Conservation (phyloP, 1,140 invertebrate species). For the Euwallacea fornicatus region DNA sequence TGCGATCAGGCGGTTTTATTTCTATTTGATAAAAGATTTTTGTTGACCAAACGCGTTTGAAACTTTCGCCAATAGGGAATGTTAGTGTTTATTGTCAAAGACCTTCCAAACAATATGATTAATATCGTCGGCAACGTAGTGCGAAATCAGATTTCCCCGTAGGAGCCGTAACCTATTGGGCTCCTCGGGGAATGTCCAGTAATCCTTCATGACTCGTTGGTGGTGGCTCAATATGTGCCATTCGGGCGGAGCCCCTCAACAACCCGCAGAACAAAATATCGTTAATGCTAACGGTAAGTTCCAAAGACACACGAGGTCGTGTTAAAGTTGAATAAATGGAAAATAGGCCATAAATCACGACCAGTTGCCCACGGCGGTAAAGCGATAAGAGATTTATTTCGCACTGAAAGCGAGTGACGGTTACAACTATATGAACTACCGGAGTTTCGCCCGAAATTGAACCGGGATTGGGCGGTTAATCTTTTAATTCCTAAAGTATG, state of each 20-base stretch:
- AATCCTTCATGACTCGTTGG: conserved; percentile 50
- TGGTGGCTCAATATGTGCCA: conserved; percentile 54
- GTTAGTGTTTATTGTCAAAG: not conserved
- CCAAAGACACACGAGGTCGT: too few species aligned
- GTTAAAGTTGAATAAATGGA: too few species aligned
- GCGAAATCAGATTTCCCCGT: not conserved
- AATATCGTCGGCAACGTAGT: not conserved
- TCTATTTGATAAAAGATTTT: not conserved
- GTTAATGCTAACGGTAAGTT: conserved; percentile 41
- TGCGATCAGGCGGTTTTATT: too few species aligned
- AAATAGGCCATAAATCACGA: too few species aligned
- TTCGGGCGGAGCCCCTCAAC: conserved; percentile 47
- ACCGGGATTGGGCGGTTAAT: conserved; percentile 3
- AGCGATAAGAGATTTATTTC: too few species aligned
- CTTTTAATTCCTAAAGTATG: conserved; percentile 5
- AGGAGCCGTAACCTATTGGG: not conserved
- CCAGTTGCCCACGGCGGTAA: too few species aligned
- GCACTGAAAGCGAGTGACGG: too few species aligned
- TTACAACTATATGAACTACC: conserved; percentile 3
- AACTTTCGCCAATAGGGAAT: not conserved
- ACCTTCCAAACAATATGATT: too few species aligned
- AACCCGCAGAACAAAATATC: conserved; percentile 24
- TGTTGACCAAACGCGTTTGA: not conserved
- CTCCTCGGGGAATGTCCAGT: conserved; percentile 9
- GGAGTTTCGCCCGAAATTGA: conserved; percentile 6